phyloP scores from a whole-genome alignment of 2,113 vertebrate species.

The Mohoua ochrocephala region DNA sequence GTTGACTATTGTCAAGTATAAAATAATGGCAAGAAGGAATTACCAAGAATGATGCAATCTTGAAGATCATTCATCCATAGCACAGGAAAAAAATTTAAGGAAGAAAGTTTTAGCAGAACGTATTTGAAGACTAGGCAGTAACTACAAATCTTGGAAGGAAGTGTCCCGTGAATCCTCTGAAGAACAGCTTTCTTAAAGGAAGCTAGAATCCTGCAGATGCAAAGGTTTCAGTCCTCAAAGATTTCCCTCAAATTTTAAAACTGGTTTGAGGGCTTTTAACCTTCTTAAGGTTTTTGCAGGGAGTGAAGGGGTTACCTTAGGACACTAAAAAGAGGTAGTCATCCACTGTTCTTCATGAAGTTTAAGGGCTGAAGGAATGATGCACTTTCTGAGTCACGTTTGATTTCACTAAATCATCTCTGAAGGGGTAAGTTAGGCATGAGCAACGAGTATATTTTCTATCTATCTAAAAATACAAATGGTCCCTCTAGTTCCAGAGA shows the following conservation, averaged over 20 bases:
- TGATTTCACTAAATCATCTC: background rate
- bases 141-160: background rate
- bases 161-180: background rate
- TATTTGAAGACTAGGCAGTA: background rate
- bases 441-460: background rate
- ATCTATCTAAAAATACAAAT: background rate
- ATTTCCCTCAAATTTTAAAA: background rate
- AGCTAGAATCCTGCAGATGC: background rate
- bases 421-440: background rate
- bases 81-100: background rate
- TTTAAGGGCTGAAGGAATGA: background rate
- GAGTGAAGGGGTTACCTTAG: background rate
- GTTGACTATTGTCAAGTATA: slow-evolving; percentile 34
- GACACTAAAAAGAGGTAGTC: background rate
- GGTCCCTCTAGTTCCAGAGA: background rate
- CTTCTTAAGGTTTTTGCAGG: background rate
- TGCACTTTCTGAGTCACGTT: background rate
- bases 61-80: background rate
- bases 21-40: slow-evolving; percentile 49
- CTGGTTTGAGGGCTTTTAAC: background rate
- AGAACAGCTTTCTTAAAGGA: background rate
- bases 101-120: background rate
- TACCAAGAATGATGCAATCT: slow-evolving; percentile 41
- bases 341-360: background rate
- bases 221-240: background rate